Percentiles rank a stretch among this genome's conserved stretches.
Evolutionary conservation across 2,797 vertebrate genomes (phyloP).

Genomic region (Sebastes iracundus): DNA sequence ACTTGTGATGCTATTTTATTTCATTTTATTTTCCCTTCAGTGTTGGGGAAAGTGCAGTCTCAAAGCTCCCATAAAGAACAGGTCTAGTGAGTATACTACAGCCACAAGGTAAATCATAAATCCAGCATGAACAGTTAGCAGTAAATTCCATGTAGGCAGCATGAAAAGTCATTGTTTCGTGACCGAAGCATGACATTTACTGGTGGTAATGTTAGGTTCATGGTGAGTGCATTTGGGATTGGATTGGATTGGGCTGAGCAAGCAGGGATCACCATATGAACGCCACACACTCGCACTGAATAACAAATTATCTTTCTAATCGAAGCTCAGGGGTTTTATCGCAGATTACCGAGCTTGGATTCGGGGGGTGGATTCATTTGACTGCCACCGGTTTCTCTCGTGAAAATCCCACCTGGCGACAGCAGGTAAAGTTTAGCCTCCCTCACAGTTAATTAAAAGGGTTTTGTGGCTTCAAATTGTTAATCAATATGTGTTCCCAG

Average conservation of each 20-base stretch:
- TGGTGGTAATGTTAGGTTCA: slow-evolving; percentile 13
- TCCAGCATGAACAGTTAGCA: background rate
- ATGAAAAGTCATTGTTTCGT: slow-evolving; percentile 13
- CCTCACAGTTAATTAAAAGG: background rate
- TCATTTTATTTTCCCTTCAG: background rate
- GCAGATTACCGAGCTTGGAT: slow-evolving; percentile 1
- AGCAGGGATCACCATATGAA: background rate
- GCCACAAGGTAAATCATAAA: slow-evolving; percentile 30
- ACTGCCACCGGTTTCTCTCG: slow-evolving; percentile 1
- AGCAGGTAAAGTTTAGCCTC: slow-evolving; percentile 1
- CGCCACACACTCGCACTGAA: background rate
- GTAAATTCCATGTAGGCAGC: slow-evolving; percentile 11
- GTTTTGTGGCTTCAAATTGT: background rate
- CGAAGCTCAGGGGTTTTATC: background rate
- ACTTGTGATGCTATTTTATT: background rate
- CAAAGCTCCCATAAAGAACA: background rate
- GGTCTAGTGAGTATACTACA: background rate
- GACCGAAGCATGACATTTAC: slow-evolving; percentile 34
- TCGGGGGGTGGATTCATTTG: background rate
- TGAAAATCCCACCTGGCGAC: slow-evolving; percentile 29
- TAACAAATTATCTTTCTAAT: slow-evolving; percentile 17
- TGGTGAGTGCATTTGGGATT: background rate
- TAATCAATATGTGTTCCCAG: background rate
- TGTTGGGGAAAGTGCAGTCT: background rate
- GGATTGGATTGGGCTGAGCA: slow-evolving; percentile 31